Evolutionary conservation across 1,140 invertebrate genomes (phyloP).

Genomic region (Sinonovacula constricta): DNA sequence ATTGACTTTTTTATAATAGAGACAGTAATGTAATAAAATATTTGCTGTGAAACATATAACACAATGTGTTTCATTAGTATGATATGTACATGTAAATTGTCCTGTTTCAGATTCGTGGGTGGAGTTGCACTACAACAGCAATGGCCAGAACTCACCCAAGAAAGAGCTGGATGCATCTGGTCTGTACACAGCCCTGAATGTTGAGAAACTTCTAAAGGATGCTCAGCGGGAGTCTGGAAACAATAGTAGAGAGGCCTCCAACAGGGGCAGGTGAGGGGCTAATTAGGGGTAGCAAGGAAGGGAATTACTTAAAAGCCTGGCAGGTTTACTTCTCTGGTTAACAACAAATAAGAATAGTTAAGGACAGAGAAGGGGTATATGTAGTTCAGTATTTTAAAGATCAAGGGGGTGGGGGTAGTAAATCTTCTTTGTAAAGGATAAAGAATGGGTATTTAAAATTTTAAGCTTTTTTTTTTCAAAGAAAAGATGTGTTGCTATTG

Average conservation of each 20-base stretch:
- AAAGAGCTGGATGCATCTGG: slow-evolving; percentile 2
- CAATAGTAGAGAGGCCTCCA: slow-evolving; percentile 32
- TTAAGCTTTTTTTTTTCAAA: no score
- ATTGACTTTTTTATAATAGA: not conserved
- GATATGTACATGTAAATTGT: not conserved
- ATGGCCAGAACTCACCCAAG: slow-evolving; percentile 20
- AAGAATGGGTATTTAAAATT: no score
- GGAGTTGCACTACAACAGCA: slow-evolving; percentile 32
- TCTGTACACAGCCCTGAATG: slow-evolving; percentile 36
- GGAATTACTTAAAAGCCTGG: no score
- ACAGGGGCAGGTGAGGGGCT: slow-evolving; percentile 30
- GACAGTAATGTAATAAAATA: not conserved
- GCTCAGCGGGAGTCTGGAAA: slow-evolving; percentile 25
- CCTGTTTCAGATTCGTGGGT: slow-evolving; percentile 30
- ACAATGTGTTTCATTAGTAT: not conserved
- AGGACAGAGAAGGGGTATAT: no score
- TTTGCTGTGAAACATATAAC: not conserved
- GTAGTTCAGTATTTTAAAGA: no score
- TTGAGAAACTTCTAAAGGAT: slow-evolving; percentile 42
- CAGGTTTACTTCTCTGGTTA: no score
- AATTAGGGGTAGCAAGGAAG: no score
- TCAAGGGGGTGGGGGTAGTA: no score
- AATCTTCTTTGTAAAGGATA: no score
- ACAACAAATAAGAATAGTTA: no score
- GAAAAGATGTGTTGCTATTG: no score